Conservation (phyloP, 2,888 invertebrate species). For the Yponomeuta malinellus region DNA sequence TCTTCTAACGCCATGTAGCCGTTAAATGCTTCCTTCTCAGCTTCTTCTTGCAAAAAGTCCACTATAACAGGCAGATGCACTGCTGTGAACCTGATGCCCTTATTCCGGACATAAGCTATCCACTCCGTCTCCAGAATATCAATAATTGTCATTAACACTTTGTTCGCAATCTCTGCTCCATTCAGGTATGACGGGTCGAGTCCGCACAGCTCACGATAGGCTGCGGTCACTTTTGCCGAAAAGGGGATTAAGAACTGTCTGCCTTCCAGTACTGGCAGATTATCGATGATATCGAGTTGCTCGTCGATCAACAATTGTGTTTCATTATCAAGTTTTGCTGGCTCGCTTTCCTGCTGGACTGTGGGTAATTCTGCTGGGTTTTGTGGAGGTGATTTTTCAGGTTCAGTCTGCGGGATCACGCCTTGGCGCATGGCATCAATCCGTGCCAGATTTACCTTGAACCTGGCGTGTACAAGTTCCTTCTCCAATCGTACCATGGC, state of each 20-base stretch:
- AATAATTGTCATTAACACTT: background rate
- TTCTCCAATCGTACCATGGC: background rate
- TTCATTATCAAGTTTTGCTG: background rate
- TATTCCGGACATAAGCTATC: background rate
- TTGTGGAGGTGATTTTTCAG: background rate
- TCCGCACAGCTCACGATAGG: background rate
- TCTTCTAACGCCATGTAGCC: background rate
- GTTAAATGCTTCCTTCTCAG: background rate
- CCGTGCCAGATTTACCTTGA: background rate
- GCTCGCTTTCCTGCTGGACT: background rate
- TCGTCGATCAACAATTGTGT: background rate
- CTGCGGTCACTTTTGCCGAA: background rate
- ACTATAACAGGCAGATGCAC: background rate
- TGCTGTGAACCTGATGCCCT: background rate
- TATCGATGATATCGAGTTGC: background rate
- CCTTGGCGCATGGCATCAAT: background rate
- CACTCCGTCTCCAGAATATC: slow-evolving; percentile 4
- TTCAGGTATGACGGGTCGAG: background rate
- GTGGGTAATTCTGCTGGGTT: background rate
- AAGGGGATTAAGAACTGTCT: background rate
- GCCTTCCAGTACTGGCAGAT: background rate
- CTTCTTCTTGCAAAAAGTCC: slow-evolving; percentile 7
- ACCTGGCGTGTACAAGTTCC: background rate
- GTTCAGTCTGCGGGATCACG: background rate
- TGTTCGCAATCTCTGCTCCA: background rate